Percentiles rank a stretch among this genome's conserved stretches.
These are phyloP conservation scores for Nemotelus pantherinus DNA, from an alignment of 2,888 invertebrate genomes.

Conservation along the genomic window DNA sequence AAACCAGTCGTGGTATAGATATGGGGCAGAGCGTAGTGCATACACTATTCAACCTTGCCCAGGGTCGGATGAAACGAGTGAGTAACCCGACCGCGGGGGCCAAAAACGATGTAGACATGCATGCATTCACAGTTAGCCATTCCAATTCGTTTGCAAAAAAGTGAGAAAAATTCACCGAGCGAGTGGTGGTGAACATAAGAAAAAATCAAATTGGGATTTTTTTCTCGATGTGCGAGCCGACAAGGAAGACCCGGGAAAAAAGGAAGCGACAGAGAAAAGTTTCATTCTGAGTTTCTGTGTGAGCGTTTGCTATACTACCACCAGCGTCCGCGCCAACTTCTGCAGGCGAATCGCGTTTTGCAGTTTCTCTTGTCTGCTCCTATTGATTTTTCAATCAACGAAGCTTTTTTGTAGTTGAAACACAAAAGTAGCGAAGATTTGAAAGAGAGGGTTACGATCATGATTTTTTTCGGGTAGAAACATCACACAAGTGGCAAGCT, in stretches of 20 bases:
- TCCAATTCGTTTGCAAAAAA: background rate
- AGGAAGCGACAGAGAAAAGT: slow-evolving; percentile 39
- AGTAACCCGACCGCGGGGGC: slow-evolving; percentile 27
- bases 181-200: slow-evolving; percentile 28
- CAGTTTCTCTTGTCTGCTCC: slow-evolving; percentile 60
- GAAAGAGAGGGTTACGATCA: slow-evolving; percentile 8
- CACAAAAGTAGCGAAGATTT: background rate
- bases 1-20: slow-evolving; percentile 2
- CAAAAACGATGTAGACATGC: slow-evolving; percentile 25
- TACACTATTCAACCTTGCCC: slow-evolving; percentile 31
- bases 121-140: slow-evolving; percentile 1
- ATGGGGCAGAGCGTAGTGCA: background rate
- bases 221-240: slow-evolving; percentile 23
- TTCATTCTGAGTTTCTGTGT: slow-evolving; percentile 11
- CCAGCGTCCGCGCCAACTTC: background rate
- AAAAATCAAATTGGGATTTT: slow-evolving; percentile 43
- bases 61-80: slow-evolving; percentile 28
- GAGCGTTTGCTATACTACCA: slow-evolving; percentile 10
- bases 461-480: background rate
- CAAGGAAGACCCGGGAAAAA: slow-evolving; percentile 37
- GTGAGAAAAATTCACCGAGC: slow-evolving; percentile 34
- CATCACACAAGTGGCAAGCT: background rate
- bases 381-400: slow-evolving; percentile 64
- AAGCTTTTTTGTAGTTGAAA: slow-evolving; percentile 29
- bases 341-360: slow-evolving; percentile 15